Percentiles rank a stretch among this genome's conserved stretches.
phyloP scores from a whole-genome alignment of 2,888 invertebrate genomes.

The Xestia ashworthii region DNA sequence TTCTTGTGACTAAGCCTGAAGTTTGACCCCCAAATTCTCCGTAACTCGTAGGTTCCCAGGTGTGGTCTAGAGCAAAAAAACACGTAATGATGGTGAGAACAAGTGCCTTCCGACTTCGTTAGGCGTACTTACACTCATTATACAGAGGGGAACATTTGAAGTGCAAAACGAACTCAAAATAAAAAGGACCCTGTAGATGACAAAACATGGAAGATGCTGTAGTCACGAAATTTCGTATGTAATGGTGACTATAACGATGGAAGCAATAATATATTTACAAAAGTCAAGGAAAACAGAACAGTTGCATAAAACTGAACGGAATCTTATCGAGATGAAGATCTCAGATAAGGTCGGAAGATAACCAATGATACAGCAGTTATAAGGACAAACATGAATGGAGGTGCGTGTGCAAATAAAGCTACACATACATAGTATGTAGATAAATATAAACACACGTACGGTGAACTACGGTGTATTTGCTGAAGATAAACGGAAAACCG shows the following conservation, averaged over 20 bases:
- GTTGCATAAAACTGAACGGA: conserved; percentile 18
- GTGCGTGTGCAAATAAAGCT: conserved; percentile 35
- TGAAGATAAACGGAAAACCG: conserved; percentile 40
- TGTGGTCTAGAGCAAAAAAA: too few species aligned
- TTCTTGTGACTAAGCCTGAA: too few species aligned
- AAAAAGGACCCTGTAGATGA: not conserved
- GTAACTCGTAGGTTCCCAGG: too few species aligned
- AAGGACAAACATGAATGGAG: conserved; percentile 36
- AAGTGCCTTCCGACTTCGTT: too few species aligned
- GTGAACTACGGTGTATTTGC: conserved; percentile 45
- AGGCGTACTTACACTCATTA: too few species aligned
- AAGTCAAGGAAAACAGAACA: conserved; percentile 8
- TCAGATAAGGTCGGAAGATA: conserved; percentile 43
- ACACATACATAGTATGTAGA: not conserved
- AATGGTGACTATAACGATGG: not conserved
- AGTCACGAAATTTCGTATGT: not conserved
- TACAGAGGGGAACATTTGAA: not conserved
- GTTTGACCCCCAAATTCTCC: too few species aligned
- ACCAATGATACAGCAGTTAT: conserved; percentile 19
- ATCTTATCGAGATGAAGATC: conserved; percentile 49
- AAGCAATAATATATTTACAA: not conserved
- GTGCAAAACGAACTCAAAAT: not conserved
- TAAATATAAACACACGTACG: not conserved
- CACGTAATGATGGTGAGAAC: too few species aligned
- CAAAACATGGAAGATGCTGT: not conserved